Evolutionary conservation across 2,888 invertebrate genomes (phyloP), one percentile per base, ranked within the genome.

Genomic region (Phaedon cochleariae): DNA sequence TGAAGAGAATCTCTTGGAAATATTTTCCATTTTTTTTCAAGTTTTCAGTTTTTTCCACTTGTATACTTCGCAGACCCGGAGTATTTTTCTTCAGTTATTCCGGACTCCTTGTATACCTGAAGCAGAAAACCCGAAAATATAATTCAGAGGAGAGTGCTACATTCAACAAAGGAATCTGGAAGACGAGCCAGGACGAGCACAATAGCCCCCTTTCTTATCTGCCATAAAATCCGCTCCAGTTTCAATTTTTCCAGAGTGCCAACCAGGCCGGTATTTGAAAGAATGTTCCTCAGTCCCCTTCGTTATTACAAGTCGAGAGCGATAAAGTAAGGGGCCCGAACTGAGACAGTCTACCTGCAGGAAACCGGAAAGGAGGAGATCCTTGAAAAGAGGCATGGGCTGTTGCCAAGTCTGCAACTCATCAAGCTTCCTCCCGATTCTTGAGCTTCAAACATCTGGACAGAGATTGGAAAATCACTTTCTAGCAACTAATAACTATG

Each of bases 271-370:
- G 45, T 18, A 45, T 57, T 45, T 22, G 22, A 45, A 45, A 26
- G 57, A 26, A 55, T 41, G 18, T 22, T 6, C 26, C 21, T n/a
- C 7, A 48, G 48, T 20, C 57, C 45, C 57, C 57, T 57, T 57
- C 57, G 29, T 57, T 57, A 57, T 46, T 57, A 57, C 45, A 45
- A 57, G 57, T 57, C 26, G 57, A 18, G 54, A 54, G 57, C 57
- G 45, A 57, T 57, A 57, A 57, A 57, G 45, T 46, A 45, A 57
- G 57, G 26, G 57, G 17, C 29, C 9, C 45, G 7, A 45, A 57
- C 45, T 57, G 57, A 22, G 57, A 57, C 45, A 57, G 57, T 22
- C 15, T 57, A 57, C 57, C 57, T 57, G 57, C 22, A 26, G 3
- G 26, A 26, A 15, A 41, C 15, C 15, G 41, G 41, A 12, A 41